Percentiles rank a stretch among this genome's conserved stretches.
phyloP scores from a whole-genome alignment of 1,140 invertebrate genomes.

The Helicoverpa zea region DNA sequence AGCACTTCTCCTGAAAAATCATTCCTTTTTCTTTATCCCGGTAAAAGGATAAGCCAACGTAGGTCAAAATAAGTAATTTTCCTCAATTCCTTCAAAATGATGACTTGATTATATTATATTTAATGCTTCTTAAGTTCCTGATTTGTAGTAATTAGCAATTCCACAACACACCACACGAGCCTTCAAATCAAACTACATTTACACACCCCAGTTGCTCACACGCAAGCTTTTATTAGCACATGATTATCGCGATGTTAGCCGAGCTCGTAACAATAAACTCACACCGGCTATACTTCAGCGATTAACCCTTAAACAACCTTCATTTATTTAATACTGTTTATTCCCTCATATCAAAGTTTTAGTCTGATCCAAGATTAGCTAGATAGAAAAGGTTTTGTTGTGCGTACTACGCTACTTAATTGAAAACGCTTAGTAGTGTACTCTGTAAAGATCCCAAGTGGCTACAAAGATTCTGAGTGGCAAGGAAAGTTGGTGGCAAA shows the following conservation, averaged over 20 bases:
- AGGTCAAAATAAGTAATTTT: no score
- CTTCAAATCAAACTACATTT: background rate
- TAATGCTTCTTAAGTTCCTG: no score
- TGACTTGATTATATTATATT: no score
- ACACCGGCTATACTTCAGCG: background rate
- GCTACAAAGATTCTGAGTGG: background rate
- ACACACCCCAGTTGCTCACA: slow-evolving; percentile 1
- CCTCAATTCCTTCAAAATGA: no score
- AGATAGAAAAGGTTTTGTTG: slow-evolving; percentile 14
- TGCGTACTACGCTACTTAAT: slow-evolving; percentile 12
- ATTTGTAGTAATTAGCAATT: no score
- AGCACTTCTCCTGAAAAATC: no score
- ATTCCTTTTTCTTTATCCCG: no score
- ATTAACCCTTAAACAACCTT: background rate
- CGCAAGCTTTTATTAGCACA: background rate
- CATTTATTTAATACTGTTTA: slow-evolving; percentile 20
- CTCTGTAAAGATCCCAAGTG: background rate
- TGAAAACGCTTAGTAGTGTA: slow-evolving; percentile 29
- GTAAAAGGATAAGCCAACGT: no score
- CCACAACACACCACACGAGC: background rate
- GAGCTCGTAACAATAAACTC: background rate
- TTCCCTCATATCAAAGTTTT: slow-evolving; percentile 21
- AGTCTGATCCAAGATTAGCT: slow-evolving; percentile 9
- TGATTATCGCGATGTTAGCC: background rate
- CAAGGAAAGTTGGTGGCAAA: background rate